A percentile compares a stretch with the other conserved stretches of the same genome.
phyloP scores from a whole-genome alignment of 2,797 vertebrate genomes.

The Cyclopterus lumpus region DNA sequence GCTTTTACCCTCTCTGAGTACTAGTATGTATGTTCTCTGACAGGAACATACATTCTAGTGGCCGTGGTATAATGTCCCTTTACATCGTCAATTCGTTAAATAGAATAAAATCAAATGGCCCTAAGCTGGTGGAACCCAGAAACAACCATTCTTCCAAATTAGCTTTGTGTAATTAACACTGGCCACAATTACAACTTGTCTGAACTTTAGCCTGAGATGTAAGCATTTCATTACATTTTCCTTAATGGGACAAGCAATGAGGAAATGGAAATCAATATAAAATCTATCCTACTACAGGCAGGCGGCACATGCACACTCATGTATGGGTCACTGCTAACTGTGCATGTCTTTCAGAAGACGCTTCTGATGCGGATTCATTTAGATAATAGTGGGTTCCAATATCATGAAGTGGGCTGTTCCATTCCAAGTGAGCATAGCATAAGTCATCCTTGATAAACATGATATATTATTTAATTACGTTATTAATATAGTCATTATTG shows the following conservation, averaged over 20 bases:
- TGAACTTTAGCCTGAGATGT: conserved; percentile 40
- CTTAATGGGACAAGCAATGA: conserved; percentile 35
- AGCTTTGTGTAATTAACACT: conserved; percentile 63
- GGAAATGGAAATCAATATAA: conserved; percentile 50
- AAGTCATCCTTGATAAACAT: background rate
- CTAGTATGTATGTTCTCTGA: too few relatives aligned
- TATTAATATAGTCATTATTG: background rate
- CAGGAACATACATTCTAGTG: background rate
- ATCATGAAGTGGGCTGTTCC: background rate
- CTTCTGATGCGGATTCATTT: conserved; percentile 1
- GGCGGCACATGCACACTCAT: background rate
- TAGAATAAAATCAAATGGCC: conserved; percentile 3
- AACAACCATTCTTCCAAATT: conserved; percentile 58
- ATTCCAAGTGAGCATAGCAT: background rate
- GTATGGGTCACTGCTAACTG: conserved; percentile 7
- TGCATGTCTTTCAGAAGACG: conserved; percentile 4
- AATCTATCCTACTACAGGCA: conserved; percentile 43
- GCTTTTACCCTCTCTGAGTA: too few relatives aligned
- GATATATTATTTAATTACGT: background rate
- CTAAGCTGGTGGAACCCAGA: conserved; percentile 13
- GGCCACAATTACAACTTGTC: conserved; percentile 32
- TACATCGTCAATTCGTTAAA: background rate
- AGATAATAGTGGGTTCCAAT: background rate
- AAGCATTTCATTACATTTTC: conserved; percentile 64
- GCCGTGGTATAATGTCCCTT: background rate